Base-by-base conservation (phyloP, 2,888 invertebrate species). In the Eurois occulta region DNA sequence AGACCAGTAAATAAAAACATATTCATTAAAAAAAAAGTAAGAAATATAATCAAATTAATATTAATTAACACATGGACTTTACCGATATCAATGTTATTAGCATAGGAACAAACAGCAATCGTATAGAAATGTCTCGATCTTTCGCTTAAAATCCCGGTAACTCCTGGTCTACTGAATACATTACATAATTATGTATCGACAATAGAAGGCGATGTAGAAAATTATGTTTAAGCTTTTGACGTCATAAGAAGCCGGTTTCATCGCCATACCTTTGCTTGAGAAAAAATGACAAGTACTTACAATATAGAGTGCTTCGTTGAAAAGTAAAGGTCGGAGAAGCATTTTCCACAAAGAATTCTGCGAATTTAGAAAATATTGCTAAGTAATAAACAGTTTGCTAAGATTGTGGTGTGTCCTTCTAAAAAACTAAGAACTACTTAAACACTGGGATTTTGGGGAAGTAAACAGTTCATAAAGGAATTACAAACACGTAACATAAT, bases 241-340 rank as follows among this genome's bases (percentile, higher is more conserved):
- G 72, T 83, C 83, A 72, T 16, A 28, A 48, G n/a, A 62, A 41
- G 43, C 83, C 46, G 38, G 66, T 67, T 60, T 66, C 55, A 32
- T 28, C 8, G 52, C 52, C 78, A 48, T 8, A 67, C 38, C 28
- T 64, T 46, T 38, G 28, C 18, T 74, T 65, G 24, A n/a, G 35
- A n/a, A 35, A 55, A 58, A 48, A 48, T 2, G 21, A 46, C 35
- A 60, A n/a, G 43, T 13, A 28, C n/a, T 2, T 16, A 11, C n/a
- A 46, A 11, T 71, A 18, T 52, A 24, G 3, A 24, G 2, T 52
- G 21, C 35, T 38, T 46, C 38, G 32, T 62, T 43, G 4, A 35
- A 18, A 69, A 68, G 32, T n/a, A n/a, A 77, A 77, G 41, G 32
- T 24, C 24, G 24, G 6, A 35, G 16, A n/a, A 64, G 35, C 35